Evolutionary conservation across 2,888 invertebrate species (phyloP).

Genomic region (Colletes collaris): DNA sequence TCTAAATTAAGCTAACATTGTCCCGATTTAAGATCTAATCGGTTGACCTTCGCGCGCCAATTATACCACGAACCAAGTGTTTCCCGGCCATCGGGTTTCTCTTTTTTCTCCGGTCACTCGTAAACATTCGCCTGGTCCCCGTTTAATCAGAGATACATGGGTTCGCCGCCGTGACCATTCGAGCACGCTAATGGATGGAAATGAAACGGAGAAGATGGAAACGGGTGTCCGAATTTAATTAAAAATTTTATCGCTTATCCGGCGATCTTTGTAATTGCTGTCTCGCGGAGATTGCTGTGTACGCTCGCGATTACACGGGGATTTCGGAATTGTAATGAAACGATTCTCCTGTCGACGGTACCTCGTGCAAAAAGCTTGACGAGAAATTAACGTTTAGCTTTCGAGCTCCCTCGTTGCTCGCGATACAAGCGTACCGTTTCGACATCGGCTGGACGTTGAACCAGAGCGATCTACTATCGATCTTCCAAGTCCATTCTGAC

Average conservation of each 20-base stretch:
- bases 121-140: conserved; percentile 35
- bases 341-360: neutral
- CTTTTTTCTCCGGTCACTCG: conserved; percentile 1
- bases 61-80: conserved; percentile 18
- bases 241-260: conserved; percentile 38
- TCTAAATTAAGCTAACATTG: conserved; percentile 39
- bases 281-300: neutral
- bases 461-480: too few species aligned
- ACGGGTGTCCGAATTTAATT: conserved; percentile 40
- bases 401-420: neutral
- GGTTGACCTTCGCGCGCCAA: conserved; percentile 26
- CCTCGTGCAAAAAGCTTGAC: neutral
- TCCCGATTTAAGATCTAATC: conserved; percentile 45
- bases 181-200: conserved; percentile 15
- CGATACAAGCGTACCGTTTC: neutral
- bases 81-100: conserved; percentile 19
- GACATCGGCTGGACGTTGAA: too few species aligned
- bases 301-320: neutral
- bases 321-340: conserved; percentile 9
- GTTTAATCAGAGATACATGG: conserved; percentile 3
- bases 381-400: conserved; percentile 7
- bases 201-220: conserved; percentile 15
- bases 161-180: conserved; percentile 18
- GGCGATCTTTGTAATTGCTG: conserved; percentile 11
- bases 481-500: too few species aligned